Conservation (phyloP, 2,113 vertebrate genomes). For the Apteryx owenii region DNA sequence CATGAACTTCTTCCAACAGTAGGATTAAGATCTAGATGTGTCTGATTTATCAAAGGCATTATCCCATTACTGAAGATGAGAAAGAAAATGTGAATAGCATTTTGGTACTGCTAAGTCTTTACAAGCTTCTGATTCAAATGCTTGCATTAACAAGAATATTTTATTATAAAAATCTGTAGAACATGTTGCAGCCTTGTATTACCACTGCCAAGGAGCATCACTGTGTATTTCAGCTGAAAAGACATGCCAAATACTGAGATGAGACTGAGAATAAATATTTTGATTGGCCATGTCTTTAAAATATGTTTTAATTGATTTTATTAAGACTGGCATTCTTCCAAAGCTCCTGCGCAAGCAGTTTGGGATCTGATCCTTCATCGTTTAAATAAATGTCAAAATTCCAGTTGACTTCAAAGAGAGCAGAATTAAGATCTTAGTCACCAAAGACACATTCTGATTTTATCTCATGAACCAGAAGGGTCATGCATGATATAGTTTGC, state of each 20-base stretch:
- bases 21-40: conserved; percentile 20
- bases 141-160: conserved; percentile 38
- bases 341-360: conserved; percentile 25
- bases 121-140: conserved; percentile 10
- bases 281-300: conserved; percentile 17
- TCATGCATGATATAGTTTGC: background rate
- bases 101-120: conserved; percentile 1
- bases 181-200: background rate
- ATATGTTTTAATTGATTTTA: conserved; percentile 21
- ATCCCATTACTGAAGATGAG: conserved; percentile 18
- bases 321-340: conserved; percentile 38
- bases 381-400: background rate
- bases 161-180: background rate
- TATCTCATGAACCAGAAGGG: background rate
- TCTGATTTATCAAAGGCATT: conserved; percentile 20
- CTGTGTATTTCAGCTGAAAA: background rate
- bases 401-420: background rate
- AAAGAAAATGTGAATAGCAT: background rate
- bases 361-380: background rate
- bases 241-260: background rate
- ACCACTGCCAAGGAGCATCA: background rate
- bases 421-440: background rate
- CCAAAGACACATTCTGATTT: background rate
- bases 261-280: conserved; percentile 47
- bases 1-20: conserved; percentile 29